A percentile compares a stretch with the other conserved stretches of the same genome.
Evolutionary conservation across 2,888 invertebrate species (phyloP).

Genomic region (Drosophila multiciliata): DNA sequence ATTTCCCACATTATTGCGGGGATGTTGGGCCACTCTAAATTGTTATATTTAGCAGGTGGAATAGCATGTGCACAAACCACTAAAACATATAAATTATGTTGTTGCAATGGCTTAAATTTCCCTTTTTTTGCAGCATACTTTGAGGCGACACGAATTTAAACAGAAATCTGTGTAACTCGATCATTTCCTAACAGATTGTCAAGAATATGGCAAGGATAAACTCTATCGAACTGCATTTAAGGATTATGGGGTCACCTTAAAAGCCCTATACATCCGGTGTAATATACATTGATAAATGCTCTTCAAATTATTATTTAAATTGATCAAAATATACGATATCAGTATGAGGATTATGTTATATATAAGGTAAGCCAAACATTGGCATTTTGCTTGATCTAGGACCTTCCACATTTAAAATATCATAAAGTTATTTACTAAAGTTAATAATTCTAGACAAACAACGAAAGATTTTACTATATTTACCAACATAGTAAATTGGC

Average conservation of each 20-base stretch:
- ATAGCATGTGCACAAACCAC: too few relatives aligned
- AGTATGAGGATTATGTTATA: too few relatives aligned
- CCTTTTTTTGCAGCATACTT: constrained; percentile 4
- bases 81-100: too few relatives aligned
- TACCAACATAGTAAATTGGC: background rate
- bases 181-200: too few relatives aligned
- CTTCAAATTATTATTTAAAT: background rate
- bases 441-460: background rate
- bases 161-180: too few relatives aligned
- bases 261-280: background rate
- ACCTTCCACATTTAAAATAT: background rate
- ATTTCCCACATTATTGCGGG: too few relatives aligned
- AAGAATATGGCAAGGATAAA: background rate
- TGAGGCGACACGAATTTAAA: background rate
- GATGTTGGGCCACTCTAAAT: too few relatives aligned
- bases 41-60: too few relatives aligned
- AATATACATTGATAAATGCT: background rate
- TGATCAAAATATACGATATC: background rate
- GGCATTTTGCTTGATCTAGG: constrained; percentile 82
- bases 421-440: background rate
- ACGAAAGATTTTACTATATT: background rate
- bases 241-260: too few relatives aligned
- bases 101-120: too few relatives aligned
- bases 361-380: constrained; percentile 62
- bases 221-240: background rate